A percentile compares a stretch with the other conserved stretches of the same genome.
Evolutionary conservation across 2,888 invertebrate genomes (phyloP).

Genomic region (Escarpia spicata): DNA sequence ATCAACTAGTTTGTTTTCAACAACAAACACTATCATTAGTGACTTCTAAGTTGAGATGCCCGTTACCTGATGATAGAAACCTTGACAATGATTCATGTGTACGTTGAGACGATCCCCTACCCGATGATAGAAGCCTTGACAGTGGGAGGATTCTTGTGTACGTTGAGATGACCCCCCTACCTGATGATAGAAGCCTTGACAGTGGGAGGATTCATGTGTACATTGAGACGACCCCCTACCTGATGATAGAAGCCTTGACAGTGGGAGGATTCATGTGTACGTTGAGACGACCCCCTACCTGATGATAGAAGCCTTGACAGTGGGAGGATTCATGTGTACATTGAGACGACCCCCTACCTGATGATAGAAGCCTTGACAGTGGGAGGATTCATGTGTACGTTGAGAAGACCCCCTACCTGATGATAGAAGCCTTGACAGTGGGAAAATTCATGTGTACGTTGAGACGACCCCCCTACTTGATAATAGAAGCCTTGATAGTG

Average conservation of each 20-base stretch:
- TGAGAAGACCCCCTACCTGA: conserved; percentile 74
- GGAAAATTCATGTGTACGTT: conserved; percentile 95
- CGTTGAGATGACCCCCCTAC: conserved; percentile 91
- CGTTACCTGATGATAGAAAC: conserved; percentile 55
- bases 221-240: conserved; percentile 75
- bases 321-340: conserved; percentile 73
- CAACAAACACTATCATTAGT: too few relatives aligned
- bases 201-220: conserved; percentile 95
- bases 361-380: too few relatives aligned
- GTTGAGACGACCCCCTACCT: conserved; percentile 77
- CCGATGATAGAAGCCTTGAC: conserved; percentile 69
- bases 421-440: conserved; percentile 71
- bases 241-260: too few relatives aligned
- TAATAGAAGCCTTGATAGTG: conserved; percentile 73
- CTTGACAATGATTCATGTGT: conserved; percentile 86
- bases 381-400: conserved; percentile 40
- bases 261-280: too few relatives aligned
- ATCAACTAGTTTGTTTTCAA: too few relatives aligned
- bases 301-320: conserved; percentile 71
- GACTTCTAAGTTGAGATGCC: conserved; percentile 71
- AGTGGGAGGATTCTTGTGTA: conserved; percentile 91
- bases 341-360: conserved; percentile 80
- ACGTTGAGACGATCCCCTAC: conserved; percentile 84
- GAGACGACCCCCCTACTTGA: conserved; percentile 80
- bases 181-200: conserved; percentile 77